Base-by-base conservation (phyloP, 2,888 invertebrate genomes). In the Allophyes oxyacanthae region DNA sequence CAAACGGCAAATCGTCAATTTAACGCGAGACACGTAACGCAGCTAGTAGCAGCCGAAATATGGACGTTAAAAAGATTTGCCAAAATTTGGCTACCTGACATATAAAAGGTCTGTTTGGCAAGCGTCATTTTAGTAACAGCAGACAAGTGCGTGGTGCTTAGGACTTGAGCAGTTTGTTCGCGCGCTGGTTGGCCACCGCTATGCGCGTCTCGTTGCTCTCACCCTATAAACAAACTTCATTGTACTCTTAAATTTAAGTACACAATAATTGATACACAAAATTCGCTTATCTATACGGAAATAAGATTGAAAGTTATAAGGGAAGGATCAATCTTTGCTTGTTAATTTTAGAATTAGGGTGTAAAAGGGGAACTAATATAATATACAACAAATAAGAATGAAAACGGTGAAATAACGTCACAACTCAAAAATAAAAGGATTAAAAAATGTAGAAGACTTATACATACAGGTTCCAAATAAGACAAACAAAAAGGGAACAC, bases 191-290 rank as follows among this genome's bases (percentile, higher is more conserved):
- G 80, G 98, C 98, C 86, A 97, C 97, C 81, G 96, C 96, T 95
- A 98, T 98, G 93, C 98, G 96, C 59, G 96, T 96, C 92, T 97
- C 97, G 94, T 98, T 98, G 85, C 98, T 97, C 85, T 96, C 96
- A 83, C 96, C 97, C 97, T 97, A 95, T 67, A 86, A 87, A 71
- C 20, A 71, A 60, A 55, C 6, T 41, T 41, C 28, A 57, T 54
- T 70, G 45, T 73, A 71, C 37, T 59, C 38, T 48, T 14, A 58
- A 8, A 36, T 34, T 25, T n/a, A n/a, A n/a, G n/a, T n/a, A n/a
- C n/a, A n/a, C n/a, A n/a, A n/a, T n/a, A n/a, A n/a, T n/a, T n/a
- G n/a, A n/a, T n/a, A n/a, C n/a, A n/a, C n/a, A n/a, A n/a, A n/a
- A n/a, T n/a, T n/a, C n/a, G n/a, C n/a, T n/a, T 20, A 20, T 20